Conservation (phyloP, 2,888 invertebrate genomes). For the Fragum fragum region DNA sequence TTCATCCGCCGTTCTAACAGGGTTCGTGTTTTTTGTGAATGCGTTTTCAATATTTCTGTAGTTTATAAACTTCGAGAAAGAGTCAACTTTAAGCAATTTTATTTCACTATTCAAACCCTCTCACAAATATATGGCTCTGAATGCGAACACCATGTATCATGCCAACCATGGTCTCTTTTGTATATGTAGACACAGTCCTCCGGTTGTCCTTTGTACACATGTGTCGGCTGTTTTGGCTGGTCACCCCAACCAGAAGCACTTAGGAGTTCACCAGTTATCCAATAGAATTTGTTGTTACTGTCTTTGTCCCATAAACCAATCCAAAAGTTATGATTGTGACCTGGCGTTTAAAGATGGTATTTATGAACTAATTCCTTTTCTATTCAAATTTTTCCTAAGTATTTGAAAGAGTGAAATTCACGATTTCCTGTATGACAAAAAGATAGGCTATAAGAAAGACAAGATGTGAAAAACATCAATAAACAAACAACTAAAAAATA, state of each 20-base stretch:
- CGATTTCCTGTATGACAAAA: too few relatives aligned
- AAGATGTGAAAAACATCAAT: neutral
- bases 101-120: neutral
- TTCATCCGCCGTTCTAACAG: too few relatives aligned
- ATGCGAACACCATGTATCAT: constrained; percentile 17
- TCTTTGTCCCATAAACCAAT: constrained; percentile 15
- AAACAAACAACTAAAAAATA: too few relatives aligned
- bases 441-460: too few relatives aligned
- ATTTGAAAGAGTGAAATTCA: too few relatives aligned
- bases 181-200: constrained; percentile 25
- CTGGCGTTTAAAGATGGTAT: neutral
- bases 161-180: constrained; percentile 10
- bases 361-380: too few relatives aligned
- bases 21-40: too few relatives aligned
- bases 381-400: too few relatives aligned
- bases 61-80: too few relatives aligned
- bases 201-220: neutral
- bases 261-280: neutral
- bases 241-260: constrained; percentile 2
- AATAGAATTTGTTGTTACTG: constrained; percentile 17
- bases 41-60: too few relatives aligned
- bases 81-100: too few relatives aligned
- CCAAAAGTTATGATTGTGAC: constrained; percentile 5
- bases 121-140: constrained; percentile 2
- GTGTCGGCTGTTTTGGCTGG: neutral